phyloP scores from a whole-genome alignment of 2,113 vertebrate genomes.

The Strix aluco region DNA sequence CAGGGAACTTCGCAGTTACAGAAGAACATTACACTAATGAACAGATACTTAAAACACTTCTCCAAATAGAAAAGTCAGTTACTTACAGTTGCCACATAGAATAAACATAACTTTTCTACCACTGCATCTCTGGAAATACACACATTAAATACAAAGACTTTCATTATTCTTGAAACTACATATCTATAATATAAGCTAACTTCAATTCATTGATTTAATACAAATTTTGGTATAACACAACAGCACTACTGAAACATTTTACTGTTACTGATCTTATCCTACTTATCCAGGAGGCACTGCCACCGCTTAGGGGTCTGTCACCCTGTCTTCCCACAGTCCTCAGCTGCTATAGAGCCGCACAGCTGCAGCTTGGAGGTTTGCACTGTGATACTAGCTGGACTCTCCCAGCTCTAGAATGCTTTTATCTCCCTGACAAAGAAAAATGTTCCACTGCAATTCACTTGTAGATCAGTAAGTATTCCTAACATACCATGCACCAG shows the following conservation, averaged over 20 bases:
- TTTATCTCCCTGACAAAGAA: constrained; percentile 75
- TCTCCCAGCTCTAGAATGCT: constrained; percentile 61
- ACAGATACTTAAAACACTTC: not conserved
- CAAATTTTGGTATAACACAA: not conserved
- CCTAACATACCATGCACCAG: constrained; percentile 34
- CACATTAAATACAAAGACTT: not conserved
- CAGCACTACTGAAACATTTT: not conserved
- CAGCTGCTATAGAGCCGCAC: not conserved
- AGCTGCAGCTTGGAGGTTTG: constrained; percentile 30
- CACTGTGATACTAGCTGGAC: not conserved
- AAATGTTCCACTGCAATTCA: constrained; percentile 71
- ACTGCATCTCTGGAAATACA: not conserved
- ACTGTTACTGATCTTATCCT: not conserved
- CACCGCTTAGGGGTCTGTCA: not conserved
- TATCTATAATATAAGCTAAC: not conserved
- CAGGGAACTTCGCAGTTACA: not conserved
- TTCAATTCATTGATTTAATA: not conserved
- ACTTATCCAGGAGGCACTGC: not conserved
- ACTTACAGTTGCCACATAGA: not conserved
- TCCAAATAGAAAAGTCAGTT: not conserved
- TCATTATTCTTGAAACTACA: not conserved
- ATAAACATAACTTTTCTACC: not conserved
- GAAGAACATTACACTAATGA: not conserved
- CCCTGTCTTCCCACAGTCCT: not conserved
- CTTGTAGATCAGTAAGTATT: constrained; percentile 65